A percentile compares a stretch with the other conserved stretches of the same genome.
These are phyloP conservation scores for Trachelus tabidus DNA, from an alignment of 2,888 invertebrate species.

Conservation along the genomic window DNA sequence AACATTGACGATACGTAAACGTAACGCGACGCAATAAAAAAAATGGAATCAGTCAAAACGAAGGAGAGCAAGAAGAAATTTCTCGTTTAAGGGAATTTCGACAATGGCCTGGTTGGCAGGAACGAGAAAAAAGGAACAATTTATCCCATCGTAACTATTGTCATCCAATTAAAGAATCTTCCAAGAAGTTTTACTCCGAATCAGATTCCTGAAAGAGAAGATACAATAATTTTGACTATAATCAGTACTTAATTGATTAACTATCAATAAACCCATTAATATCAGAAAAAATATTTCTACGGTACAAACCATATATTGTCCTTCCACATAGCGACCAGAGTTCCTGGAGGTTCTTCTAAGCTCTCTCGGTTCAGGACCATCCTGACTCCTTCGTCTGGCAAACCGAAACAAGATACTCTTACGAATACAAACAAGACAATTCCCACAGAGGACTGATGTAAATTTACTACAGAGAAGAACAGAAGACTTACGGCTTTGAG, in stretches of 20 bases:
- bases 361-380: conserved; percentile 51
- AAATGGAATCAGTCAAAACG: background rate
- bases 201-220: conserved; percentile 50
- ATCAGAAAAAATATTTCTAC: conserved; percentile 2
- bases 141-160: background rate
- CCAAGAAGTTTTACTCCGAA: conserved; percentile 39
- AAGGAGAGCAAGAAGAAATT: background rate
- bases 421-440: background rate
- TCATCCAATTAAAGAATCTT: background rate
- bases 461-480: background rate
- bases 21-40: background rate
- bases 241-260: background rate
- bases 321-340: conserved; percentile 58
- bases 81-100: background rate
- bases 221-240: conserved; percentile 9
- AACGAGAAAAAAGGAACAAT: background rate
- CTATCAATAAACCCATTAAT: background rate
- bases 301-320: conserved; percentile 58
- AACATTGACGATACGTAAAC: background rate
- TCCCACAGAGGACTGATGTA: conserved; percentile 14
- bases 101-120: background rate
- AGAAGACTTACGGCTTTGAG: conserved; percentile 46
- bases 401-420: background rate
- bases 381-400: conserved; percentile 46
- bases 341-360: conserved; percentile 58